Evolutionary conservation across 2,797 vertebrate genomes (phyloP).

Genomic region (Trematomus bernacchii): DNA sequence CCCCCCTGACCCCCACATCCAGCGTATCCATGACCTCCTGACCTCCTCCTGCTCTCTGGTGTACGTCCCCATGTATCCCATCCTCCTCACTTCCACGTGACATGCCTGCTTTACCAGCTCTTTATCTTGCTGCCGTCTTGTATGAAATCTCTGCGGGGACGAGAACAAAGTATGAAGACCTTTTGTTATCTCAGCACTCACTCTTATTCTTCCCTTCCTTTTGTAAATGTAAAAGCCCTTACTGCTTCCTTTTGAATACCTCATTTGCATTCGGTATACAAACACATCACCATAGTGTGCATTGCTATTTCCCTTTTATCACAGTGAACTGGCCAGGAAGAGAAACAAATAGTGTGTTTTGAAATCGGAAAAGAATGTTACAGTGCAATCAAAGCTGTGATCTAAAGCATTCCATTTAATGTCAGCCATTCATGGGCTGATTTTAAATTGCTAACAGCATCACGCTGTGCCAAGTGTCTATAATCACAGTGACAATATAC

Average conservation of each 20-base stretch:
- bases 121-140: background rate
- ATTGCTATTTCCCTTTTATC: constrained; percentile 43
- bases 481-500: constrained; percentile 73
- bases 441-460: constrained; percentile 65
- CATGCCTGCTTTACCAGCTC: background rate
- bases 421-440: constrained; percentile 63
- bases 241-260: constrained; percentile 7
- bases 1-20: background rate
- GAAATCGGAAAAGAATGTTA: constrained; percentile 65
- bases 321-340: constrained; percentile 21
- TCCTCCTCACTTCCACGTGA: background rate
- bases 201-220: background rate
- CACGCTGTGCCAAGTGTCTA: constrained; percentile 68
- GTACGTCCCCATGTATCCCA: background rate
- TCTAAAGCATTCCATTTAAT: constrained; percentile 66
- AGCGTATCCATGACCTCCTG: background rate
- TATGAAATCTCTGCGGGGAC: background rate
- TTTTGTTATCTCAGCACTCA: background rate
- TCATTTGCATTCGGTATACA: constrained; percentile 39
- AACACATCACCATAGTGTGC: constrained; percentile 6
- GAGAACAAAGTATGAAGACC: background rate
- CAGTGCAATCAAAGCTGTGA: constrained; percentile 53
- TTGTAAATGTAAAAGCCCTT: constrained; percentile 5
- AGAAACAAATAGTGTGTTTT: constrained; percentile 53
- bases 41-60: constrained; percentile 5